phyloP scores from a whole-genome alignment of 1,140 invertebrate species.

The Bombus picipes region DNA sequence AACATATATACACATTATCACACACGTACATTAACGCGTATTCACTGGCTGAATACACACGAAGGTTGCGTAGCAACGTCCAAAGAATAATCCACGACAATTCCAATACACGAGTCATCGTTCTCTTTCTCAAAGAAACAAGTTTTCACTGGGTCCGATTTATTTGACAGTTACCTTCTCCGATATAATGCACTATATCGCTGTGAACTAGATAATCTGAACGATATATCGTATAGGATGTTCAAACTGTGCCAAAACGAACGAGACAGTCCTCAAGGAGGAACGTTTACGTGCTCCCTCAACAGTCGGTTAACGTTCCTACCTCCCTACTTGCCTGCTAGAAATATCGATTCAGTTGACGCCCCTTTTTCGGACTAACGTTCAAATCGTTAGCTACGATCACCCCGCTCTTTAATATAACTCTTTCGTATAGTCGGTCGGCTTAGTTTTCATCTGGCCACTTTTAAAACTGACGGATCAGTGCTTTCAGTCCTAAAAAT shows the following conservation, averaged over 20 bases:
- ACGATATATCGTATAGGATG: not conserved
- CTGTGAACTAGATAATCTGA: not conserved
- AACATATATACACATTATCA: not conserved
- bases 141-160: not conserved
- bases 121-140: not conserved
- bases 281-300: not conserved
- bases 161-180: not conserved
- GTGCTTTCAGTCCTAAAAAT: constrained; percentile 10
- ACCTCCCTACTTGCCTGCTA: not conserved
- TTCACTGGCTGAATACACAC: rapidly evolving
- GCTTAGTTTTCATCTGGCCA: not conserved
- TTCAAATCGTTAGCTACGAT: not conserved
- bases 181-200: not conserved
- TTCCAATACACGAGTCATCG: not conserved
- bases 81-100: not conserved
- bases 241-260: not conserved
- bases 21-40: not conserved
- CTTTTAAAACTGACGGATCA: constrained; percentile 23
- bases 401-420: not conserved
- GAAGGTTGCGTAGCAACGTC: not conserved
- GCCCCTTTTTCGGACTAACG: constrained; percentile 14
- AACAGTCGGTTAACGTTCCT: not conserved
- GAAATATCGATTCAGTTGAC: constrained; percentile 19
- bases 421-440: not conserved
- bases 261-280: not conserved